Percentiles rank a stretch among this genome's conserved stretches.
These are phyloP conservation scores for Ctenomys sociabilis DNA, from an alignment of 2,113 vertebrate genomes.

Conservation along the genomic window DNA sequence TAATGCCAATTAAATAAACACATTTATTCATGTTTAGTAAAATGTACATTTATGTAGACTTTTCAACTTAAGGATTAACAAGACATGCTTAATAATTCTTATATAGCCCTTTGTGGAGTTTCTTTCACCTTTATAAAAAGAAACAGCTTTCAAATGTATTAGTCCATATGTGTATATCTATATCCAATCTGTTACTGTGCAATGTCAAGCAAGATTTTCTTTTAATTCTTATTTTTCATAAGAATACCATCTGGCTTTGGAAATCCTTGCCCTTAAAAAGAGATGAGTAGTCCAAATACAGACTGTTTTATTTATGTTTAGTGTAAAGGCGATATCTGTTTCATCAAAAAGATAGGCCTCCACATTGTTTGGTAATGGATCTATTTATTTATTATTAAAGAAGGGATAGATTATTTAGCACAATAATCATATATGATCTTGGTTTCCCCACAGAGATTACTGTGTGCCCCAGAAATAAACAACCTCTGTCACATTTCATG, in stretches of 20 bases:
- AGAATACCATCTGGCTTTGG: slow-evolving; percentile 85
- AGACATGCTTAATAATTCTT: background rate
- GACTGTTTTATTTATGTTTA: slow-evolving; percentile 82
- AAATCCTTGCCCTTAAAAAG: slow-evolving; percentile 83
- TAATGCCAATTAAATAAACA: background rate
- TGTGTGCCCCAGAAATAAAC: slow-evolving; percentile 74
- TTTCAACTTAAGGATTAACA: background rate
- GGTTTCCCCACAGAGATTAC: slow-evolving; percentile 71
- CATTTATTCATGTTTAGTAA: slow-evolving; percentile 7
- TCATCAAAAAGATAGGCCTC: slow-evolving; percentile 73
- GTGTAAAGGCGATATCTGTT: slow-evolving; percentile 82
- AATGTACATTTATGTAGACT: background rate
- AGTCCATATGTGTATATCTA: slow-evolving; percentile 68
- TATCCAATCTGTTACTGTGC: slow-evolving; percentile 81
- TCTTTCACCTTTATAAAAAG: slow-evolving; percentile 52
- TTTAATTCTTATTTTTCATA: slow-evolving; percentile 56
- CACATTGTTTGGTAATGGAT: slow-evolving; percentile 71
- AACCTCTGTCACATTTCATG: slow-evolving; percentile 67
- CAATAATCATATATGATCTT: slow-evolving; percentile 64
- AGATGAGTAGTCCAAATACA: slow-evolving; percentile 81
- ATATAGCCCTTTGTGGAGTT: fast-evolving
- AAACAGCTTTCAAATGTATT: slow-evolving; percentile 75
- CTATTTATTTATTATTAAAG: slow-evolving; percentile 85
- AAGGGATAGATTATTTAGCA: slow-evolving; percentile 74
- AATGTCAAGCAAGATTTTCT: slow-evolving; percentile 70